Conservation (phyloP, 1,140 invertebrate genomes). For the Cyclina sinensis region DNA sequence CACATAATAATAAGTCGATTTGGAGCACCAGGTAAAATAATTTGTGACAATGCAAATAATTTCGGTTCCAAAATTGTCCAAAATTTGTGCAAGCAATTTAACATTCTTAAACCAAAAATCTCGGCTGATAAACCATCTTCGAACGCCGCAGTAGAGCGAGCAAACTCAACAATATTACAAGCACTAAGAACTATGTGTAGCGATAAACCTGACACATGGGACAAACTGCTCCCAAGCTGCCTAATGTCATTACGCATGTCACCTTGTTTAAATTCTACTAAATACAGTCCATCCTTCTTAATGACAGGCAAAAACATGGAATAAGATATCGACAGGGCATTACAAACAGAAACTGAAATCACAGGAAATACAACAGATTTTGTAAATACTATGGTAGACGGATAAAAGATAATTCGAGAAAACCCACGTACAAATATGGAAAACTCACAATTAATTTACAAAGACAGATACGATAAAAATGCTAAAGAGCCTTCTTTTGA, state of each 20-base stretch:
- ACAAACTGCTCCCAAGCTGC: neutral
- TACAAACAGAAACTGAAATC: neutral
- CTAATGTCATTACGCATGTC: conserved; percentile 3
- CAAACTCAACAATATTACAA: neutral
- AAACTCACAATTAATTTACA: neutral
- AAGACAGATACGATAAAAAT: neutral
- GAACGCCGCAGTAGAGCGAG: neutral
- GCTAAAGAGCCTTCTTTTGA: neutral
- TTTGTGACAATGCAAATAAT: neutral
- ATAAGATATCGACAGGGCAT: neutral
- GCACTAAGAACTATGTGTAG: neutral
- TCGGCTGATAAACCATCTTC: neutral
- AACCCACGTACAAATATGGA: neutral
- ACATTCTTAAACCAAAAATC: neutral
- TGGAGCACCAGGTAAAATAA: neutral
- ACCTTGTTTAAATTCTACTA: neutral
- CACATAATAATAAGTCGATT: neutral
- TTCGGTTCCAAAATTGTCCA: neutral
- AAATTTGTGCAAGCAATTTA: neutral
- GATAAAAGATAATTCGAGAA: neutral
- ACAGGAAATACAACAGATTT: neutral
- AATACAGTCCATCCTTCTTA: neutral
- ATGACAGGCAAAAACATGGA: neutral
- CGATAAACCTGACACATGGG: neutral
- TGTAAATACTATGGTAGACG: neutral